A percentile compares a stretch with the other conserved stretches of the same genome.
Conservation (phyloP, 2,113 vertebrate species). For the Myotis lucifugus region DNA sequence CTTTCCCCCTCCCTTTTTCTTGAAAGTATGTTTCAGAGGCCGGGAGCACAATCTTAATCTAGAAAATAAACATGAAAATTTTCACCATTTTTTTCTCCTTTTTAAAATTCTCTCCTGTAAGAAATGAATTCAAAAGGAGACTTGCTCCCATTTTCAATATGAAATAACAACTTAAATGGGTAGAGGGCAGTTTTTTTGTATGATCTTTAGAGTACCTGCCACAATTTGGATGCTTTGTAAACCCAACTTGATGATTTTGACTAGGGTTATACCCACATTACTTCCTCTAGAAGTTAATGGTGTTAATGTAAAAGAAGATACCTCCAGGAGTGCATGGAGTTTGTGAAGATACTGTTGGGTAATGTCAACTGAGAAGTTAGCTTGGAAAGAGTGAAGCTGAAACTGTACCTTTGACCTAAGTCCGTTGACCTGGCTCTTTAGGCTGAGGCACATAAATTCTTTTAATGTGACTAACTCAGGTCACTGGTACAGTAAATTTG, state of each 20-base stretch:
- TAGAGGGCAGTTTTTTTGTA: background rate
- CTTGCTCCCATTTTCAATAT: background rate
- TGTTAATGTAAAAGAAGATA: conserved; percentile 10
- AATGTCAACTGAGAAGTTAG: background rate
- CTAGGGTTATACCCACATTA: background rate
- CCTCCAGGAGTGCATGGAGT: background rate
- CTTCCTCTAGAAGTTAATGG: conserved; percentile 16
- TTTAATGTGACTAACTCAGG: background rate
- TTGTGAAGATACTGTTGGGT: conserved; percentile 12
- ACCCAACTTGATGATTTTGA: conserved; percentile 14
- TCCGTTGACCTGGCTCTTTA: background rate
- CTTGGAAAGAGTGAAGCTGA: conserved; percentile 25
- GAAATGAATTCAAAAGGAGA: conserved; percentile 41
- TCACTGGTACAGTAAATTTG: background rate
- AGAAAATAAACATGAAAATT: conserved; percentile 15
- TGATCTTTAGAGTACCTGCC: background rate
- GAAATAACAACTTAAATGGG: conserved; percentile 33
- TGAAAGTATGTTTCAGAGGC: conserved; percentile 38
- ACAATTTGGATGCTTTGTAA: background rate
- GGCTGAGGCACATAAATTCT: background rate
- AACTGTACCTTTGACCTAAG: background rate
- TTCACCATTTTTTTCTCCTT: background rate
- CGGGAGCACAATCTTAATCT: conserved; percentile 1
- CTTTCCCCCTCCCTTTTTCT: background rate
- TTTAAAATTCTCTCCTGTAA: background rate